phyloP scores from a whole-genome alignment of 2,888 invertebrate genomes.

The Andrena chrysosceles region DNA sequence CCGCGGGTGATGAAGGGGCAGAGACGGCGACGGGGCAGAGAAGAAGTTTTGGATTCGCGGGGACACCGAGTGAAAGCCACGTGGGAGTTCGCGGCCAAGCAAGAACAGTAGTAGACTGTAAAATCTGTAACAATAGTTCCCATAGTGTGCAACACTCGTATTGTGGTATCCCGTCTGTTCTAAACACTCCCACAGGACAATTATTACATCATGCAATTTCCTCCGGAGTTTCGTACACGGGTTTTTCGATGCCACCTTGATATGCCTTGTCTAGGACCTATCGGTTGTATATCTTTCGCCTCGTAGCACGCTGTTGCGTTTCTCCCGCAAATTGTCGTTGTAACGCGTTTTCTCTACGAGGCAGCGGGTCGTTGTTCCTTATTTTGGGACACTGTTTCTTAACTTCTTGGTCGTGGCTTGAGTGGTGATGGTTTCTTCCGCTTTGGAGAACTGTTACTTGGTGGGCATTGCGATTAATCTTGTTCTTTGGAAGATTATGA shows the following conservation, averaged over 20 bases:
- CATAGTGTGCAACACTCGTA: slow-evolving; percentile 82
- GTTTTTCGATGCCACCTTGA: slow-evolving; percentile 68
- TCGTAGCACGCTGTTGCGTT: slow-evolving; percentile 26
- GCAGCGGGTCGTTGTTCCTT: slow-evolving; percentile 25
- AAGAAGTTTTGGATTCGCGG: slow-evolving; percentile 72
- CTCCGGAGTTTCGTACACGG: slow-evolving; percentile 74
- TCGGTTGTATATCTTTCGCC: slow-evolving; percentile 64
- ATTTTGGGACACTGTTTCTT: slow-evolving; percentile 36
- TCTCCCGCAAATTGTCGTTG: slow-evolving; percentile 32
- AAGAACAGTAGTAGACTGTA: slow-evolving; percentile 82
- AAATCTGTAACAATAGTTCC: slow-evolving; percentile 85
- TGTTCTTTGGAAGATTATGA: no score
- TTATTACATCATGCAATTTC: slow-evolving; percentile 85
- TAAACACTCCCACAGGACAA: slow-evolving; percentile 84
- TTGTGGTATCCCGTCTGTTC: slow-evolving; percentile 78
- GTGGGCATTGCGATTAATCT: no score
- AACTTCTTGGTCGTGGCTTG: neutral
- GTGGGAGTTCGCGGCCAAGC: slow-evolving; percentile 80
- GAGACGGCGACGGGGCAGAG: slow-evolving; percentile 60
- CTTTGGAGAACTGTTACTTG: neutral
- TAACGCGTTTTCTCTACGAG: slow-evolving; percentile 1
- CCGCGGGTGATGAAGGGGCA: slow-evolving; percentile 54
- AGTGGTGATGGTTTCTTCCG: neutral
- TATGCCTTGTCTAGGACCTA: slow-evolving; percentile 58
- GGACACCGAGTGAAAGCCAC: slow-evolving; percentile 84